A percentile compares a stretch with the other conserved stretches of the same genome.
These are phyloP conservation scores for Toxostoma redivivum DNA, from an alignment of 2,113 vertebrate species.

Conservation along the genomic window DNA sequence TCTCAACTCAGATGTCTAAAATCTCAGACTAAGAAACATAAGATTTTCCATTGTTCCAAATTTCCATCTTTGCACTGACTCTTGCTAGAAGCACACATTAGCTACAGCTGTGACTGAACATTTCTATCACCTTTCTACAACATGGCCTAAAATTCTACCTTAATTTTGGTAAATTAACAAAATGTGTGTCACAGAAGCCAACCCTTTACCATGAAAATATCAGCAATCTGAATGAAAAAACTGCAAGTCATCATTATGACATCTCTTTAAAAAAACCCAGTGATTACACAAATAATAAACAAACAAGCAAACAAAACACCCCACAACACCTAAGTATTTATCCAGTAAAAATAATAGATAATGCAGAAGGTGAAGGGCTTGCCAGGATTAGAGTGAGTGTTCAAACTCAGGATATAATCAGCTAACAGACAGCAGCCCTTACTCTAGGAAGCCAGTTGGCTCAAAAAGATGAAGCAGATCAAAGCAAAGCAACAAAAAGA, in stretches of 20 bases:
- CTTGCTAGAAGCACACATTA: background rate
- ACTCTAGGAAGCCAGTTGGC: background rate
- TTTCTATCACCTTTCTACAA: background rate
- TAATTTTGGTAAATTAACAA: background rate
- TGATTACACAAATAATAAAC: background rate
- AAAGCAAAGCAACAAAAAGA: background rate
- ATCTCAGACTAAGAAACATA: background rate
- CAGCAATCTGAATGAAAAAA: background rate
- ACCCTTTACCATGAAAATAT: background rate
- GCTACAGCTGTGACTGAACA: background rate
- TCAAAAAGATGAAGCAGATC: background rate
- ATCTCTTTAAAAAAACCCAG: background rate
- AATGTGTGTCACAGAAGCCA: background rate
- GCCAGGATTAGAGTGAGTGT: background rate
- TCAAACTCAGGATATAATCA: accelerated
- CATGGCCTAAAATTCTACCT: background rate
- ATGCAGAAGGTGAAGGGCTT: background rate
- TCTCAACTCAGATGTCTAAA: background rate
- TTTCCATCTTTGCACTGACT: background rate
- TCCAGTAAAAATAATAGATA: background rate
- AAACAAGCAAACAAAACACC: background rate
- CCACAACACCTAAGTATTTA: background rate
- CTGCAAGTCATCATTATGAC: background rate
- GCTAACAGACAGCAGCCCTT: background rate
- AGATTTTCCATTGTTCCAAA: background rate